Percentiles rank a stretch among this genome's conserved stretches.
phyloP scores from a whole-genome alignment of 2,797 vertebrate genomes.

The Onychomys arenicola region DNA sequence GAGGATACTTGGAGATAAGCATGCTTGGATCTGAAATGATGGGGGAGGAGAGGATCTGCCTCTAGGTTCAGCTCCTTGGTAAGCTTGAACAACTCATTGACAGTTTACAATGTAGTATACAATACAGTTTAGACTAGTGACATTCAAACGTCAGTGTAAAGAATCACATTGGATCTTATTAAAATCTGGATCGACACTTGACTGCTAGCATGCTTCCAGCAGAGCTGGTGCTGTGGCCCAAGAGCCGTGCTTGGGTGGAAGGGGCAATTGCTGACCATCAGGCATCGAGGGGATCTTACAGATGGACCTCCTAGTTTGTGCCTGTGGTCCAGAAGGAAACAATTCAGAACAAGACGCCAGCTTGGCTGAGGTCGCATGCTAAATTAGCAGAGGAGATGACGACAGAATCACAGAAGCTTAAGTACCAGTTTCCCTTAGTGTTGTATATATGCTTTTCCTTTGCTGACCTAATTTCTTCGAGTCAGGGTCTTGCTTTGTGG shows the following conservation, averaged over 20 bases:
- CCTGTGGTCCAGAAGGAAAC: neutral
- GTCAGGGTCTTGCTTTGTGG: neutral
- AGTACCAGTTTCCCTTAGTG: conserved; percentile 9
- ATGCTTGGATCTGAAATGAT: neutral
- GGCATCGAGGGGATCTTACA: conserved; percentile 3
- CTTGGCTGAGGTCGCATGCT: neutral
- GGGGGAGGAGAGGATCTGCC: neutral
- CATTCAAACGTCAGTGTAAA: neutral
- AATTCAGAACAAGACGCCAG: neutral
- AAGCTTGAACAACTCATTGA: neutral
- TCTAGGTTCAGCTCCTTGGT: neutral
- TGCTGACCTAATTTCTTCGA: neutral
- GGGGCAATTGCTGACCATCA: neutral
- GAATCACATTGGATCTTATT: conserved; percentile 27
- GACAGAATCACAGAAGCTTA: neutral
- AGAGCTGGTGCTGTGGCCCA: neutral
- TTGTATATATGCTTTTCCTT: neutral
- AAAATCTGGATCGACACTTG: neutral
- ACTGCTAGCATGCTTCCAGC: neutral
- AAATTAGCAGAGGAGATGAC: neutral
- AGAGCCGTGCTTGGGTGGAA: neutral
- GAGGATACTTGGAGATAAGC: neutral
- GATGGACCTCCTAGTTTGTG: neutral
- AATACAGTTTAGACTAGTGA: neutral
- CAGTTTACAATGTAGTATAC: neutral